Evolutionary conservation across 2,113 vertebrate species (phyloP), one percentile per base, ranked within the genome.

Genomic region (Lota lota): DNA sequence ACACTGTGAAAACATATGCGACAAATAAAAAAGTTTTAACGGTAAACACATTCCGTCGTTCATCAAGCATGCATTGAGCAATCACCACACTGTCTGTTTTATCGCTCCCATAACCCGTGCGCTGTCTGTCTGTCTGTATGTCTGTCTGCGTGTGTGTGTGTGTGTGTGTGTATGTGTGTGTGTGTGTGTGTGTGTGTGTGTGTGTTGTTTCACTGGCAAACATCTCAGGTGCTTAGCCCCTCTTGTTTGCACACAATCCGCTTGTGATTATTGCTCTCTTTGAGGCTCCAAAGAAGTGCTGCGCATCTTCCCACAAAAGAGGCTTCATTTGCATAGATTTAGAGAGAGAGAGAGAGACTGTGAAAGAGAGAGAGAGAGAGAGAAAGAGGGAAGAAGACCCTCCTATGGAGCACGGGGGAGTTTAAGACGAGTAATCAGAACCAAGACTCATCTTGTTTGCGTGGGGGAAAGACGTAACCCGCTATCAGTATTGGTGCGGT

Each of bases 231-330:
- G 74, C 82, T 92, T 86, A 89, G 82, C 79, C 70, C 78, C 88
- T 81, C 88, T 91, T 92, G 87, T 91, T 91, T 91, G 88, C 85
- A 88, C 88, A 90, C 88, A 90, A 90, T 90, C 79, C 69, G 58
- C 24, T 83, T 81, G 80, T 92, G 89, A 91, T 91, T 90, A 87
- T 83, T 83, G 80, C 80, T 66, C 63, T 75, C 82, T 84, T 69
- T 75, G 54, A 70, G 80, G 78, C 73, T 68, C 78, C 28, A 24
- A 61, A 78, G 72, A 75, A 57, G 70, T 33, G 74, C 79, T 73
- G 79, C 57, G 47, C 84, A 82, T 81, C 72, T 81, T 74, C 78
- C 80, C 75, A 79, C 18, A 54, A 54, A 79, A 83, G 77, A 83
- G 58, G 66, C 67, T 72, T 83, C 70, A 88, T 90, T 90, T 88